Evolutionary conservation across 2,888 invertebrate species (phyloP), one percentile per base, ranked within the genome.

Genomic region (Eilema griseolum): DNA sequence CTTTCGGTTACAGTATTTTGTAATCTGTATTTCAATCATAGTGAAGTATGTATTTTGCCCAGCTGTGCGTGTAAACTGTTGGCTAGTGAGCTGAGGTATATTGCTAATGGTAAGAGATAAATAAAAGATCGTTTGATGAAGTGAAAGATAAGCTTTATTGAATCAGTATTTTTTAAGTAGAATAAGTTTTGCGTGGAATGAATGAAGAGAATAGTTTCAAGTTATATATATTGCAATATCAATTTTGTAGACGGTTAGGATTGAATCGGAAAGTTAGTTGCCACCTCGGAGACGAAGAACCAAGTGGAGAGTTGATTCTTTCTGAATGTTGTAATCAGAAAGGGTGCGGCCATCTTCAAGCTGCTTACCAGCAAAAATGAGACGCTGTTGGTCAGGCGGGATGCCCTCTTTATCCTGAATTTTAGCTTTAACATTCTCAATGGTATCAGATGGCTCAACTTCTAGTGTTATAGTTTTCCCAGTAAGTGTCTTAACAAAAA

Each of bases 401-500:
- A n/a, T n/a, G n/a, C n/a, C n/a, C n/a, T n/a, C n/a, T n/a, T n/a
- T n/a, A n/a, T n/a, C n/a, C n/a, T n/a, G n/a, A n/a, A n/a, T n/a
- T n/a, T n/a, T n/a, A n/a, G n/a, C n/a, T n/a, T n/a, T n/a, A n/a
- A n/a, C n/a, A n/a, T n/a, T n/a, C 37, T 89, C 89, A 65, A 89
- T 89, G 0, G 87, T 88, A 61, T 89, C 89, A 2, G 89, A 87
- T 0, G 89, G 67, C n/a, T 89, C 89, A 0, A 89, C 89, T 31
- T 88, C 89, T 0, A 89, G 41, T 0, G 89, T 89, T 1, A 89
- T 89, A 0, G 89, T 89, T 24, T 89, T 89, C 1, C 89, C 89
- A 26, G 89, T 89, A 0, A 89, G 74, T 0, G 89, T 89, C 37
- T 88, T 89, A 0, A 89, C 88, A 37, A 89, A 89, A 12, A 89